A percentile compares a stretch with the other conserved stretches of the same genome.
Conservation (phyloP, 2,113 vertebrate genomes). For the Protomyctophum bolini region DNA sequence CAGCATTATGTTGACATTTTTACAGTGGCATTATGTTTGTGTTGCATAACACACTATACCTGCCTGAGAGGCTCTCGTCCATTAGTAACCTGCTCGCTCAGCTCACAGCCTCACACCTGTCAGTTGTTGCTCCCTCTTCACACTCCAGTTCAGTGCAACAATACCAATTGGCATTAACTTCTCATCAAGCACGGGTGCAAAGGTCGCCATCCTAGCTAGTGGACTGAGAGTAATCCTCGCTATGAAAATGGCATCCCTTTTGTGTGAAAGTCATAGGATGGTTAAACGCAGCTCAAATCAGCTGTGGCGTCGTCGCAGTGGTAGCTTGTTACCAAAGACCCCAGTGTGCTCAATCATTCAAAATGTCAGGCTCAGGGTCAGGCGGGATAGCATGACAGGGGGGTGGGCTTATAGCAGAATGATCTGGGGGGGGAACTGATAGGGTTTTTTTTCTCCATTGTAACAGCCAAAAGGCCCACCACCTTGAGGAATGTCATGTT, state of each 20-base stretch:
- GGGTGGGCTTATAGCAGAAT: not conserved
- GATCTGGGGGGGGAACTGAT: slow-evolving; percentile 42
- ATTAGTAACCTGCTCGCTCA: slow-evolving; percentile 29
- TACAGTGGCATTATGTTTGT: not conserved
- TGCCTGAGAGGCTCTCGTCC: slow-evolving; percentile 21
- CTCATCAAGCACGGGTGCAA: slow-evolving; percentile 21
- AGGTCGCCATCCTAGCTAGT: slow-evolving; percentile 43
- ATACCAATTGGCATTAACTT: slow-evolving; percentile 37
- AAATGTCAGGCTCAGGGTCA: slow-evolving; percentile 48
- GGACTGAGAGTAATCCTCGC: slow-evolving; percentile 26
- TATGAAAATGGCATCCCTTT: slow-evolving; percentile 19
- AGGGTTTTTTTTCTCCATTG: slow-evolving; percentile 37
- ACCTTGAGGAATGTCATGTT: slow-evolving; percentile 28
- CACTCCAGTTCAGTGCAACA: slow-evolving; percentile 39
- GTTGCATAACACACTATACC: slow-evolving; percentile 42
- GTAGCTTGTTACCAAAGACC: slow-evolving; percentile 44
- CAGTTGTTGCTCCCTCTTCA: slow-evolving; percentile 18
- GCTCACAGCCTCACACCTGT: slow-evolving; percentile 26
- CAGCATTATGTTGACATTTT: not conserved
- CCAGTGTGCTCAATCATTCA: slow-evolving; percentile 31
- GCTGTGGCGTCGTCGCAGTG: slow-evolving; percentile 47
- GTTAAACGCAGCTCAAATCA: slow-evolving; percentile 36
- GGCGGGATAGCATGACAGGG: slow-evolving; percentile 39
- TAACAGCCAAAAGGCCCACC: slow-evolving; percentile 21
- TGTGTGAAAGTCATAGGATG: slow-evolving; percentile 23